Evolutionary conservation across 1,140 invertebrate species (phyloP).

Genomic region (Leptestheria dahalacensis): DNA sequence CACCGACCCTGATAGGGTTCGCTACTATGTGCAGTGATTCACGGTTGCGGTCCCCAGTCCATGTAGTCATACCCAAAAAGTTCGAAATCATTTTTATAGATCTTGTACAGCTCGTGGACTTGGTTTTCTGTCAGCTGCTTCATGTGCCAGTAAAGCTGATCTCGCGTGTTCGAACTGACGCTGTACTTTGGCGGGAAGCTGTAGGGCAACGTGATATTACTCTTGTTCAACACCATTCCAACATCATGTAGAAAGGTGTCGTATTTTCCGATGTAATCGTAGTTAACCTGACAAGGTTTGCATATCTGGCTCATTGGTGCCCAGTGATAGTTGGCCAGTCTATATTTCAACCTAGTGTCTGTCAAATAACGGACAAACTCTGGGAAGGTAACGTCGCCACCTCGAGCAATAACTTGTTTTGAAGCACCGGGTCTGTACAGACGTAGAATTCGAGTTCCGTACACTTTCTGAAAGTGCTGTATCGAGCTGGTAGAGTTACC

Average conservation of each 20-base stretch:
- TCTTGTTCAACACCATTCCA: constrained; percentile 44
- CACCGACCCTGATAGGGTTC: too few species aligned
- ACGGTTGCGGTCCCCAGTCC: too few species aligned
- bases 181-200: constrained; percentile 36
- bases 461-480: constrained; percentile 56
- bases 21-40: too few species aligned
- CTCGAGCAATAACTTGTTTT: constrained; percentile 48
- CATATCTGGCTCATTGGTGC: constrained; percentile 63
- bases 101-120: constrained; percentile 48
- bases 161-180: constrained; percentile 13
- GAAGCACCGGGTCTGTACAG: constrained; percentile 53
- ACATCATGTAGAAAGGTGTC: constrained; percentile 53
- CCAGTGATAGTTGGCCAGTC: constrained; percentile 73
- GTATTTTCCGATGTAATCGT: constrained; percentile 71
- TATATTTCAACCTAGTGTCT: constrained; percentile 35
- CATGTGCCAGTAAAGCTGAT: constrained; percentile 23
- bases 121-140: neutral
- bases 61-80: constrained; percentile 49
- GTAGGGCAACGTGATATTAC: constrained; percentile 39
- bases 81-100: constrained; percentile 61
- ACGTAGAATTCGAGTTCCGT: constrained; percentile 63
- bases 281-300: constrained; percentile 72
- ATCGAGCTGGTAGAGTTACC: constrained; percentile 43
- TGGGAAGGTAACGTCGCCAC: constrained; percentile 68
- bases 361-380: constrained; percentile 74